Base-by-base conservation (phyloP, 2,113 vertebrate species). In the Polyodon spathula region DNA sequence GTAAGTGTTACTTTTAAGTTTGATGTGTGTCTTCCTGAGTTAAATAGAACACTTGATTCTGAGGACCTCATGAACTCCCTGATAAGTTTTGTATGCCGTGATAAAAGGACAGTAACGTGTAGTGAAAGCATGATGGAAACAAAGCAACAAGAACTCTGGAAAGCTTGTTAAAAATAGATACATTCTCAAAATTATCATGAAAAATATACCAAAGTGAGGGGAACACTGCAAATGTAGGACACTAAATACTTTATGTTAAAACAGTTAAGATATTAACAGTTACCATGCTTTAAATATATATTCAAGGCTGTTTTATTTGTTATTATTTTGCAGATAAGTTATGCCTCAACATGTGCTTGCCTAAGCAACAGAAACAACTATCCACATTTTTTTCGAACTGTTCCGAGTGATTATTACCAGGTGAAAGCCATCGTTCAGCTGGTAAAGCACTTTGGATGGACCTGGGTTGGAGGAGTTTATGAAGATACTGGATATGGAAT, bases 381-480 rank as follows among this genome's bases (percentile, higher is more conserved):
- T 55, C 86, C 86, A 5, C 84, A 67, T 6, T 88, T 88, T 67
- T 86, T 88, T 67, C 71, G 84, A 65, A 79, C 84, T 1, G 73
- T 86, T 11, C 86, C 86, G 8, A 85, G 74, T 62, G 86, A 88
- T 59, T 74, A 82, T 63, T 86, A 81, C 62, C 85, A 86, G 72
- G 79, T 85, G 40, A 78, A 74, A 64, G 52, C 71, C 58, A 83
- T 88, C 52, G 78, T 78, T 59, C 75, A 80, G 64, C 72, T 88
- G 17, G 64, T 88, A 16, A 56, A 77, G 40, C 75, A 52, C n/a
- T 86, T 85, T 54, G 76, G 76, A 55, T 88, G 85, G 84, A 84
- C 74, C 1, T 88, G 83, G 82, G 66, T 88, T 2, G 86, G 81
- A 4, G 66, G 84, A 53, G 41, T 88, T 27, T 65, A 74, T 40